Evolutionary conservation across 2,797 vertebrate species (phyloP), one percentile per base, ranked within the genome.

Genomic region (Melopsittacus undulatus): DNA sequence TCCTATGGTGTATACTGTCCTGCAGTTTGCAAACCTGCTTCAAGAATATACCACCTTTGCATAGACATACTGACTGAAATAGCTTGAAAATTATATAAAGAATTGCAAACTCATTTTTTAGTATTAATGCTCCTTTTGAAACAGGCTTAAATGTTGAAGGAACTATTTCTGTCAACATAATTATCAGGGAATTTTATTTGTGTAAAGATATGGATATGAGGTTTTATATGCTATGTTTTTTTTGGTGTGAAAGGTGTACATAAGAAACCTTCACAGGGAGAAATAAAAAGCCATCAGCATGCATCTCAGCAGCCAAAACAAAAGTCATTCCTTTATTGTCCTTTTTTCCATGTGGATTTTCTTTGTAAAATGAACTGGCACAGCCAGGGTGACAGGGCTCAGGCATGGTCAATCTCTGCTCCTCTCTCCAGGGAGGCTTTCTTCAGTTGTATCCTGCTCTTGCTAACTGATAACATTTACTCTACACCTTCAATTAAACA

Each of bases 81-180:
- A 57, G 18, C 18, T 42, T 66, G 29, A 84, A 70, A 73, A 59
- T 26, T 61, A 29, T 14, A 27, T 36, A 24, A 86, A 75, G 27
- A 69, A 34, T 57, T 11, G 0, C 20, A 73, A 68, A 76, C 12
- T 72, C 26, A 32, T 62, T 76, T 73, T 4, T 70, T 77, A 68
- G 24, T 72, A 10, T 48, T 70, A 34, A 8, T 78, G 15, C n/a
- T 62, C 16, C 19, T 89, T 78, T 77, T 11, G 34, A 83, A 92
- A 46, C 9, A 38, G 18, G 20, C 42, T 81, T 63, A 29, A 74
- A 78, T 45, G 11, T 48, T 79, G 72, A 82, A 79, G 49, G 75
- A 91, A 43, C 48, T 40, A 21, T 73, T 93, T 73, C 48, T 85
- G 75, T 62, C 68, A 63, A 49, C 42, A 48, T 36, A 89, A 73